Evolutionary conservation across 2,113 vertebrate species (phyloP).

Genomic region (Tenrec ecaudatus): DNA sequence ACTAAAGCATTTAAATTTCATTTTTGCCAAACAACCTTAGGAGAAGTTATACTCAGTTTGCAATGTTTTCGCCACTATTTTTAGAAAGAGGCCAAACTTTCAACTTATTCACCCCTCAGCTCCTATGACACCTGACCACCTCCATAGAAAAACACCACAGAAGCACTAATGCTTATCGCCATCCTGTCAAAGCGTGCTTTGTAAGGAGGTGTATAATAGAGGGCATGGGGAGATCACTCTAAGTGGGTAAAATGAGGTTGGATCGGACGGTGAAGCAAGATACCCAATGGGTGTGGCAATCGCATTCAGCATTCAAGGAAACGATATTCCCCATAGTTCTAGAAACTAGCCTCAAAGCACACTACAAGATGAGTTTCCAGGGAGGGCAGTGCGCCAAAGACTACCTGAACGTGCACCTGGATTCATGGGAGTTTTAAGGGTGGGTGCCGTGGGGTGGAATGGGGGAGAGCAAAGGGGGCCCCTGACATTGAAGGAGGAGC

Average conservation of each 20-base stretch:
- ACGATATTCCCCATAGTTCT: not conserved
- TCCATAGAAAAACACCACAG: not conserved
- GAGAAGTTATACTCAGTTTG: not conserved
- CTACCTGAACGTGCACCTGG: not conserved
- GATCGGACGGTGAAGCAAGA: not conserved
- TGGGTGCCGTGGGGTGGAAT: not conserved
- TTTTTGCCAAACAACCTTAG: not conserved
- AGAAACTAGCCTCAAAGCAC: not conserved
- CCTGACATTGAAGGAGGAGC: not conserved
- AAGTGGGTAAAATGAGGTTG: not conserved
- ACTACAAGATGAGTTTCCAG: not conserved
- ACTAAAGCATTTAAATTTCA: conserved; percentile 13
- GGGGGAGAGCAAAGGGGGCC: not conserved
- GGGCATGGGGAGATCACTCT: not conserved
- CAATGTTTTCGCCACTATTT: not conserved
- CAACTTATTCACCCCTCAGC: not conserved
- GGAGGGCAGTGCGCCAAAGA: not conserved
- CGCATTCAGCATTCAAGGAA: not conserved
- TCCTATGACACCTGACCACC: not conserved
- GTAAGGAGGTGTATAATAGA: too few relatives aligned
- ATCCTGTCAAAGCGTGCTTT: not conserved
- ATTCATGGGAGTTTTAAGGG: too few relatives aligned
- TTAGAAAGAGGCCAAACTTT: not conserved
- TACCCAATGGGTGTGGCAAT: not conserved
- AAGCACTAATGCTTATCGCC: not conserved